phyloP scores from a whole-genome alignment of 2,797 vertebrate genomes.

The Falco rusticolus region DNA sequence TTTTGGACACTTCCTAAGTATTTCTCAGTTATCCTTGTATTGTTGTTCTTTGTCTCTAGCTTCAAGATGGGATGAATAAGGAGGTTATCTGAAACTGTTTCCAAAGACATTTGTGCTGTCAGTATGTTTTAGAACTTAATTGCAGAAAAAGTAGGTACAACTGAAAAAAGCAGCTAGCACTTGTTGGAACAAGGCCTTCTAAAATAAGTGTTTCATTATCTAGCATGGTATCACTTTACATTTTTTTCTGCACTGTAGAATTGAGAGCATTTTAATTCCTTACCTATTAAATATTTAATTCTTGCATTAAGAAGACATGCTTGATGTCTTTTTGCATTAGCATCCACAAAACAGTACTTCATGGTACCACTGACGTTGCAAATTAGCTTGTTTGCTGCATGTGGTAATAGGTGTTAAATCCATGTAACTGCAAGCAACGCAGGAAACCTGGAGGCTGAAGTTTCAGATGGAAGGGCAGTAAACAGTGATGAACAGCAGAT shows the following conservation, averaged over 20 bases:
- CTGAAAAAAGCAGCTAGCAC: background rate
- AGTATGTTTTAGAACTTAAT: background rate
- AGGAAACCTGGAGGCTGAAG: background rate
- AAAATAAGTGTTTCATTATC: background rate
- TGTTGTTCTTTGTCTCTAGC: background rate
- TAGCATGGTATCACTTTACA: background rate
- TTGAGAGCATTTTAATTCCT: background rate
- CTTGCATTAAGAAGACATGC: background rate
- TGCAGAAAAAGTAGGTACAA: background rate
- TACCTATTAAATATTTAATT: background rate
- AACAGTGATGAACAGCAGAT: background rate
- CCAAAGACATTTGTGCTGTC: background rate
- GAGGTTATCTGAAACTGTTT: background rate
- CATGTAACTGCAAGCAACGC: background rate
- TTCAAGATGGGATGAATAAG: background rate
- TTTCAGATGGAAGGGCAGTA: background rate
- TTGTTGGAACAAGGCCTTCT: background rate
- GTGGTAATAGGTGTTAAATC: background rate
- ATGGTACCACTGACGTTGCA: background rate
- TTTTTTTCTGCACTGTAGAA: background rate
- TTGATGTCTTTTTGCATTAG: background rate
- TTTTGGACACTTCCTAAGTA: background rate
- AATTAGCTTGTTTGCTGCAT: background rate
- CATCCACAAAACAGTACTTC: background rate
- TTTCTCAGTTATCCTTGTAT: background rate